phyloP scores from a whole-genome alignment of 2,113 vertebrate genomes.

The Podocnemis expansa region DNA sequence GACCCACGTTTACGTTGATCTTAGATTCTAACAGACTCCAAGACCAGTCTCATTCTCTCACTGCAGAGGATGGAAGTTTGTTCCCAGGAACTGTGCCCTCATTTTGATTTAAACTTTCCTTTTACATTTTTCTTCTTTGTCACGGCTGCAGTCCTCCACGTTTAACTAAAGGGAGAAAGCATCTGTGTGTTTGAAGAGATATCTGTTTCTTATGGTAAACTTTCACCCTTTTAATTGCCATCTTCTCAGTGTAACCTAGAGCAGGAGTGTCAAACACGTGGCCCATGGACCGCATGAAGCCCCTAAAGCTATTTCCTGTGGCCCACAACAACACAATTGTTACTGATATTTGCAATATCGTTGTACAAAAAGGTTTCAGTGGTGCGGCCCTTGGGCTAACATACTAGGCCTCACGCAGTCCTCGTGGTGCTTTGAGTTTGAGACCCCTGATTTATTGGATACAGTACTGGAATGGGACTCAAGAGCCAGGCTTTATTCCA shows the following conservation, averaged over 20 bases:
- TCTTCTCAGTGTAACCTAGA: not conserved
- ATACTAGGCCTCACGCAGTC: no score
- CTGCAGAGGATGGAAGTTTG: not conserved
- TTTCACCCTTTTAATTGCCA: not conserved
- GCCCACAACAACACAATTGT: no score
- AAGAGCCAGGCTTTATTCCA: no score
- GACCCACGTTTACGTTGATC: not conserved
- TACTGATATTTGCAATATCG: no score
- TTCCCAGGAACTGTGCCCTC: not conserved
- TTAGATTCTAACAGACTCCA: not conserved
- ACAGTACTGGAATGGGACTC: no score
- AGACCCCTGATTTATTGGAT: no score
- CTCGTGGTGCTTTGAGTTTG: no score
- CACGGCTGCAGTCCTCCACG: not conserved
- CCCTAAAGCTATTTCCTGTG: no score
- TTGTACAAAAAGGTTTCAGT: no score
- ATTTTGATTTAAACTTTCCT: not conserved
- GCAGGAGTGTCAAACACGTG: no score
- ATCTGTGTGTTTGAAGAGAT: conserved; percentile 50
- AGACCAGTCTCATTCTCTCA: not conserved
- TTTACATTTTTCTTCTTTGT: conserved; percentile 44
- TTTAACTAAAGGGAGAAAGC: conserved; percentile 46
- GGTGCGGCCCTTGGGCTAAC: no score
- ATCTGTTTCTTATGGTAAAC: not conserved
- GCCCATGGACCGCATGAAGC: no score